phyloP scores from a whole-genome alignment of 2,888 invertebrate species.

The Lissocephala sabroskyi region DNA sequence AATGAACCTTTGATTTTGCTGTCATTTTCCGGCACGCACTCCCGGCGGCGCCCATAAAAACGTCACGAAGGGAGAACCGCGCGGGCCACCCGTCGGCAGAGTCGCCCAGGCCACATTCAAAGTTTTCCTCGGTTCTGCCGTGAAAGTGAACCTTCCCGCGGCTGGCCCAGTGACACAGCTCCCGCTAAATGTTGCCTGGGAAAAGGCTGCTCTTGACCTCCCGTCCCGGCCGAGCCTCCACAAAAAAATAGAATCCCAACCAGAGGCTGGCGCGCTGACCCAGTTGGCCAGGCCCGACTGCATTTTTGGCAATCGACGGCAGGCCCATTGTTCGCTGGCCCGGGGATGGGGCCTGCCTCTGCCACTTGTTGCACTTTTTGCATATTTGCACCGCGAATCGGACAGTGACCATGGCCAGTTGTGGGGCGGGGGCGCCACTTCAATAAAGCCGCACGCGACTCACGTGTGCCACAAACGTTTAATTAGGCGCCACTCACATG shows the following conservation, averaged over 20 bases:
- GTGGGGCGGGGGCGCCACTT: too few relatives aligned
- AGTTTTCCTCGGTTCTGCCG: slow-evolving; percentile 25
- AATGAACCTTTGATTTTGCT: slow-evolving; percentile 59
- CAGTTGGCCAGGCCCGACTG: background rate
- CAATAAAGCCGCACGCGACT: slow-evolving; percentile 31
- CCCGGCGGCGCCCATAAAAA: background rate
- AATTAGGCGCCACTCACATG: slow-evolving; percentile 45
- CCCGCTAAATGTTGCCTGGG: background rate
- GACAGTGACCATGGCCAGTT: too few relatives aligned
- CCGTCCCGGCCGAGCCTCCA: background rate
- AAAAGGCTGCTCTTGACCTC: background rate
- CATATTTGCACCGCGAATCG: background rate
- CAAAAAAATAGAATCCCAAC: background rate
- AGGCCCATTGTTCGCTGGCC: background rate
- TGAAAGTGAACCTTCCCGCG: slow-evolving; percentile 40
- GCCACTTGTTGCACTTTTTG: background rate
- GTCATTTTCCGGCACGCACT: slow-evolving; percentile 27
- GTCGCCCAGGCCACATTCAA: slow-evolving; percentile 37
- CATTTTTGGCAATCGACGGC: background rate
- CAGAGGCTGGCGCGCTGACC: background rate
- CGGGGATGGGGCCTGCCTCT: background rate
- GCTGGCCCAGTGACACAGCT: slow-evolving; percentile 46
- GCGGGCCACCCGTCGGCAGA: too few relatives aligned
- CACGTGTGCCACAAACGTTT: slow-evolving; percentile 38
- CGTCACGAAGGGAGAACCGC: too few relatives aligned